Evolutionary conservation across 2,113 vertebrate genomes (phyloP).

Genomic region (Lates calcarifer): DNA sequence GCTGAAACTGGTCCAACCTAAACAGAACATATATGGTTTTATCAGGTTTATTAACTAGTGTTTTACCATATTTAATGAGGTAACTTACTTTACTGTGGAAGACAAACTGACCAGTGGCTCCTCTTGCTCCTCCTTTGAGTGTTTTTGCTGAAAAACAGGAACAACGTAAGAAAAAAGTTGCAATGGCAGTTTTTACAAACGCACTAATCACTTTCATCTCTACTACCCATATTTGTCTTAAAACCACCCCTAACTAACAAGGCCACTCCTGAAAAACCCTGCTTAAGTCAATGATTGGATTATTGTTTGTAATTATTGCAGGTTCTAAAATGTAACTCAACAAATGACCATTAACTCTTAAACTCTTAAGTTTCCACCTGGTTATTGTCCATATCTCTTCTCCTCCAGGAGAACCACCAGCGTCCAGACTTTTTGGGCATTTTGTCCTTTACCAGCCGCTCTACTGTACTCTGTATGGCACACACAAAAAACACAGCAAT

Average conservation of each 20-base stretch:
- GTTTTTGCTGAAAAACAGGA: constrained; percentile 72
- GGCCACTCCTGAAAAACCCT: background rate
- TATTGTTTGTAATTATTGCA: background rate
- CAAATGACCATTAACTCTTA: background rate
- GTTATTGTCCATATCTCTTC: constrained; percentile 84
- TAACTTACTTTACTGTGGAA: constrained; percentile 79
- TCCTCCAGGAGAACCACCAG: constrained; percentile 95
- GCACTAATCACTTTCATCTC: background rate
- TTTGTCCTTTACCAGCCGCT: constrained; percentile 91
- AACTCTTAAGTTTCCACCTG: constrained; percentile 73
- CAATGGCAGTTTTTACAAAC: too few species aligned
- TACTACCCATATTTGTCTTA: background rate
- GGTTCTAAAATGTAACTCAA: background rate
- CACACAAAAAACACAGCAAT: background rate
- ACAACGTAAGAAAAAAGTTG: too few species aligned
- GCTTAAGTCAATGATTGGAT: background rate
- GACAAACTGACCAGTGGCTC: constrained; percentile 11
- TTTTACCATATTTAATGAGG: background rate
- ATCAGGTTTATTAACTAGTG: background rate
- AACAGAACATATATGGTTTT: background rate
- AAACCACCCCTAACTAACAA: background rate
- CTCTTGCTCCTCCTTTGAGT: constrained; percentile 72
- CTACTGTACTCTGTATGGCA: constrained; percentile 84
- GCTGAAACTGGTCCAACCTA: background rate
- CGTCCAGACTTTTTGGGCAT: constrained; percentile 92